Conservation (phyloP, 2,888 invertebrate species). For the Apodemia mormo region DNA sequence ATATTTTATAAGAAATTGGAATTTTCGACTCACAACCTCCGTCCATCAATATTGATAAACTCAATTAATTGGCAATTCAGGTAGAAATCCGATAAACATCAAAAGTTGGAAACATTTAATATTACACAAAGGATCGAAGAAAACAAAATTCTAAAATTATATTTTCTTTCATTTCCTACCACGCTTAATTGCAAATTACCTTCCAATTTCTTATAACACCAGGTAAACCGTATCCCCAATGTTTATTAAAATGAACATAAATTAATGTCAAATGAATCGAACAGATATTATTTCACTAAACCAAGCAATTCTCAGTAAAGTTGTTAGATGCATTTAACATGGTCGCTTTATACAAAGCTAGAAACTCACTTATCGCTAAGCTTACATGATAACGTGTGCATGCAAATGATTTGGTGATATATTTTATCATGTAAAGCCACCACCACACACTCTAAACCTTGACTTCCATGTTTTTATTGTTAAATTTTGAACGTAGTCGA, state of each 20-base stretch:
- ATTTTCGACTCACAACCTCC: not conserved
- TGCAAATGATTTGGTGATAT: slow-evolving; percentile 76
- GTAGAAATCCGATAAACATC: not conserved
- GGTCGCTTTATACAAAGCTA: slow-evolving; percentile 60
- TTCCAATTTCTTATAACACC: slow-evolving; percentile 8
- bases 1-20: not conserved
- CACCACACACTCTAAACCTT: slow-evolving; percentile 82
- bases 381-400: slow-evolving; percentile 70
- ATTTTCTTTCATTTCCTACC: not conserved
- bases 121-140: not conserved
- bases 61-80: not conserved
- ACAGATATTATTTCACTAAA: not conserved
- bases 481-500: slow-evolving; percentile 75
- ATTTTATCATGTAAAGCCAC: slow-evolving; percentile 70
- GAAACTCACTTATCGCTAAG: slow-evolving; percentile 65
- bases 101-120: not conserved
- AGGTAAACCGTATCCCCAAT: not conserved
- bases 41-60: not conserved
- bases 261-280: not conserved
- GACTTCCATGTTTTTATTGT: slow-evolving; percentile 73
- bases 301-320: not conserved
- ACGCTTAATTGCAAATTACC: not conserved
- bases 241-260: slow-evolving; percentile 7
- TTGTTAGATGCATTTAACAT: slow-evolving; percentile 45
- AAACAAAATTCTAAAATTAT: too few species aligned